Evolutionary conservation across 2,797 vertebrate species (phyloP), one percentile per base, ranked within the genome.

Genomic region (Cynodonichthys magdalenae): DNA sequence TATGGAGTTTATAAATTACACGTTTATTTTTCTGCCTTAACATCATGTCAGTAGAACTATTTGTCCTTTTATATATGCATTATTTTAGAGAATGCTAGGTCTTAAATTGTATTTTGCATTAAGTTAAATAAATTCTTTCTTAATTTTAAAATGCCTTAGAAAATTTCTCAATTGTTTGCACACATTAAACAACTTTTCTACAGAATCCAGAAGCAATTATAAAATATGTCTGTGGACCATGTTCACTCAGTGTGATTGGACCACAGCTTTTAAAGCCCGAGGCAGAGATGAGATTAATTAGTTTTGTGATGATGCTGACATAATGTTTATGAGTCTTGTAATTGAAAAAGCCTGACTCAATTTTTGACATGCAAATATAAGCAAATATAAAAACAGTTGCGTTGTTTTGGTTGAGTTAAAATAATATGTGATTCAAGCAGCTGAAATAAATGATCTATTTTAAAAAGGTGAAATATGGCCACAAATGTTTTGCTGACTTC

Each of bases 171-270:
- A 53, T 84, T 86, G 80, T 66, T 73, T 53, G 71, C 71, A 79
- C 71, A 83, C 72, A 67, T 82, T 70, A 57, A 79, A 69, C 59
- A 78, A 74, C 20, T 87, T 86, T 79, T 90, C 85, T 79, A 64
- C 62, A 73, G 89, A 79, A 83, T 75, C 75, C 66, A 75, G 60
- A 88, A 82, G 72, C 64, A 50, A 80, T 90, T 56, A 53, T 70
- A 76, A 54, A 60, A 68, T 74, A 71, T 49, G 49, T 79, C 64
- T 44, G 28, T 42, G 66, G 36, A 63, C 74, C 69, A 53, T 58
- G 31, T 71, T 86, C 80, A 52, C 45, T 64, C 62, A 69, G 8
- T 71, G 42, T 75, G 53, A 56, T 27, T 62, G 53, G 63, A 53
- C 28, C 7, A 20, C 31, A 63, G 59, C 28, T 59, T 12, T 63